Base-by-base conservation (phyloP, 2,888 invertebrate species). In the Perithous albicinctus region DNA sequence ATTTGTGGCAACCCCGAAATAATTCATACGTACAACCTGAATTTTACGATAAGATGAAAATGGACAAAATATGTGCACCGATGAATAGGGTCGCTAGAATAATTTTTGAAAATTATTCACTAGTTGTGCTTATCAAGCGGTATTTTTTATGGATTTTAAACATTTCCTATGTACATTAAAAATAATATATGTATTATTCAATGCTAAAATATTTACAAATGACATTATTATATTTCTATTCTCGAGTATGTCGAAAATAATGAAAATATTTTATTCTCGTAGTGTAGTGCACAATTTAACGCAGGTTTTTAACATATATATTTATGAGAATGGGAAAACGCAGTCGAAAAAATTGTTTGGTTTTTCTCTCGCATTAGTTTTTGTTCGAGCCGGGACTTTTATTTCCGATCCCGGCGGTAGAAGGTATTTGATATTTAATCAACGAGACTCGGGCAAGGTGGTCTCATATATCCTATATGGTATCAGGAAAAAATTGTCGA, bases 371-470 rank as follows among this genome's bases (percentile, higher is more conserved):
- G 23, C 29, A 23, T 23, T 8, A 1, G 7, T 66, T 66, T 66
- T 66, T 12, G 46, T 20, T 43, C 32, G 10, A 20, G 2, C 26
- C 26, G 26, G 26, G n/a, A 41, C 23, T 69, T 70, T 70, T 56
- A 56, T 56, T 32, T 54, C 15, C 43, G 29, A 46, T 18, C 23
- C 80, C 70, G 69, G 85, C 81, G 85, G 84, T 85, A 85, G 85
- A 15, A 35, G 75, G 76, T 83, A 84, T 84, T 82, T 84, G 83
- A 85, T 83, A 85, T 82, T 88, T 87, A 84, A 88, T 87, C 86
- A 85, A 82, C 83, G 81, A 76, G 32, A 18, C 26, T 23, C n/a
- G 29, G 59, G 43, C 56, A 69, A 10, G 15, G 10, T 20, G 51
- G 18, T 35, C 23, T 15, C 48, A 64, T 64, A 23, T 43, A 26